phyloP scores from a whole-genome alignment of 1,140 invertebrate genomes.

The Ceratosolen fusciceps region DNA sequence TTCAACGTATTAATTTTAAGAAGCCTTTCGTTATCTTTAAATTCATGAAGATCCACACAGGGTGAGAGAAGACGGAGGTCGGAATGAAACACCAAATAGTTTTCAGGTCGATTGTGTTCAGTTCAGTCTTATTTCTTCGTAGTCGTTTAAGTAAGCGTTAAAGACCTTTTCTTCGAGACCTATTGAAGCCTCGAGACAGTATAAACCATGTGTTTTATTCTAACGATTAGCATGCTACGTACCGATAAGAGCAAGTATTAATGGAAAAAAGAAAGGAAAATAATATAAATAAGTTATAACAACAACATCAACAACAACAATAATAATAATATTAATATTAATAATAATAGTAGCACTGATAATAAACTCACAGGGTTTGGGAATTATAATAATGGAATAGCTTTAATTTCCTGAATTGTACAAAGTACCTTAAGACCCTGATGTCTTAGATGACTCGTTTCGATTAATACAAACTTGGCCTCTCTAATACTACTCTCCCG shows the following conservation, averaged over 20 bases:
- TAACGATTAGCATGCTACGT: not conserved
- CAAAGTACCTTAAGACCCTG: not conserved
- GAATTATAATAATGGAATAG: constrained; percentile 4
- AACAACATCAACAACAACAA: too few species aligned
- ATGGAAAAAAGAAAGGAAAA: not conserved
- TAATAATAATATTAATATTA: too few species aligned
- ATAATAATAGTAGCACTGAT: too few species aligned
- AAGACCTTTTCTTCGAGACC: not conserved
- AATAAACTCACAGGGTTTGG: not conserved
- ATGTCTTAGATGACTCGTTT: not conserved
- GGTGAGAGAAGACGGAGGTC: constrained; percentile 30
- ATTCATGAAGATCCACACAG: constrained; percentile 25
- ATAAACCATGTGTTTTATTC: constrained; percentile 16
- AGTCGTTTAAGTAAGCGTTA: constrained; percentile 16
- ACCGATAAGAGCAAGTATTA: constrained; percentile 27
- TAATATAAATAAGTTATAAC: too few species aligned
- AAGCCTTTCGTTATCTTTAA: not conserved
- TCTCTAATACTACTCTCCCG: not conserved
- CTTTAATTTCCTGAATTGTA: constrained; percentile 25
- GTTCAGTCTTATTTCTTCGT: constrained; percentile 39
- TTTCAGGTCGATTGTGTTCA: constrained; percentile 38
- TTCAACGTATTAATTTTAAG: constrained; percentile 15
- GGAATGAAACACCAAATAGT: constrained; percentile 38
- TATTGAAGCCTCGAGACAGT: not conserved
- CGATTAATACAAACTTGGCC: not conserved